A percentile compares a stretch with the other conserved stretches of the same genome.
These are phyloP conservation scores for Chorisops tibialis DNA, from an alignment of 2,888 invertebrate genomes.

Conservation along the genomic window DNA sequence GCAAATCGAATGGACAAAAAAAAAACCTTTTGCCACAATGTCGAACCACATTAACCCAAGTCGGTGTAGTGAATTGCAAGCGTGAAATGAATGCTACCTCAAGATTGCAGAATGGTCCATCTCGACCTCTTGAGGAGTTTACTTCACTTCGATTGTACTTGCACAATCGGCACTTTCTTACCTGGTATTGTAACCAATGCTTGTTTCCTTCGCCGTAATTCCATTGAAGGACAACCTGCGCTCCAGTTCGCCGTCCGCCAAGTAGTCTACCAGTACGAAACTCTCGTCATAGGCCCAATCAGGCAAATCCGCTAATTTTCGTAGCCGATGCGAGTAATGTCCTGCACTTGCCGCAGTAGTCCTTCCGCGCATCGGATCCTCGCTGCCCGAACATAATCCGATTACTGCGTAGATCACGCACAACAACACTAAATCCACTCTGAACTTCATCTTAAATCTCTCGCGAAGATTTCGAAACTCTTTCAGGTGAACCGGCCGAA, in stretches of 20 bases:
- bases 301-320: neutral
- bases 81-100: neutral
- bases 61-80: neutral
- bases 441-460: too few species aligned
- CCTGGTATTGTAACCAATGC: slow-evolving; percentile 58
- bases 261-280: slow-evolving; percentile 63
- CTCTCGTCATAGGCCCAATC: slow-evolving; percentile 51
- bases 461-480: too few species aligned
- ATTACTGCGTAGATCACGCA: too few species aligned
- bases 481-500: too few species aligned
- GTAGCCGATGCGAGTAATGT: neutral
- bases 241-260: slow-evolving; percentile 70
- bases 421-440: too few species aligned
- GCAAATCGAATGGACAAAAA: too few species aligned
- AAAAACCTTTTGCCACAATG: neutral
- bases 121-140: neutral
- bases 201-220: slow-evolving; percentile 66
- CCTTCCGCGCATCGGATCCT: too few species aligned
- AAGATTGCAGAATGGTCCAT: neutral
- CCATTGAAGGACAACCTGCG: slow-evolving; percentile 62
- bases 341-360: neutral
- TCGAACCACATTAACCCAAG: neutral
- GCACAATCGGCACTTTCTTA: neutral
- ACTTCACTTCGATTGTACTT: too few species aligned
- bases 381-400: too few species aligned